Evolutionary conservation across 2,113 vertebrate species (phyloP).

Genomic region (Falcunculus frontatus): DNA sequence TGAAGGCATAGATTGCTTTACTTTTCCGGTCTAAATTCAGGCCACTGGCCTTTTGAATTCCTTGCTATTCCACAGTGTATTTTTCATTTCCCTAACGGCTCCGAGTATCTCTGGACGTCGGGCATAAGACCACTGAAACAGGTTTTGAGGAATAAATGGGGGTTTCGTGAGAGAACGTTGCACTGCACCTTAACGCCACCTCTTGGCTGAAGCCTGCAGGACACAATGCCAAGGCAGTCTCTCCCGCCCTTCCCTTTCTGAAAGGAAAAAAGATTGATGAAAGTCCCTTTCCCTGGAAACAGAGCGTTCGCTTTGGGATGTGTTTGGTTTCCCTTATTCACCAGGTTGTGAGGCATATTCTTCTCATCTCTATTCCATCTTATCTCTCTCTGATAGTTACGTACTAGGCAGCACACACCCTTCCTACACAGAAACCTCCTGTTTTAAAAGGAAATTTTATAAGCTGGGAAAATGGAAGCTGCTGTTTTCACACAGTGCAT

Average conservation of each 20-base stretch:
- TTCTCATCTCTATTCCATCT: not conserved
- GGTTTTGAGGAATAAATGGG: not conserved
- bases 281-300: not conserved
- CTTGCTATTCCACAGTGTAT: not conserved
- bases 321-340: not conserved
- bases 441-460: not conserved
- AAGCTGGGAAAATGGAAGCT: not conserved
- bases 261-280: not conserved
- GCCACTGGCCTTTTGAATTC: not conserved
- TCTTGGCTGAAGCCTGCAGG: conserved; percentile 55
- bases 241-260: not conserved
- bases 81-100: not conserved
- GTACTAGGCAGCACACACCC: not conserved
- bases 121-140: not conserved
- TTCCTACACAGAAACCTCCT: not conserved
- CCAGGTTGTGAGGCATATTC: not conserved
- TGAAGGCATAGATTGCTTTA: not conserved
- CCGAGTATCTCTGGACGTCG: not conserved
- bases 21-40: not conserved
- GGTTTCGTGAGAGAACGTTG: not conserved
- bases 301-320: not conserved
- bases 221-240: not conserved
- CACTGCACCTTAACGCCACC: conserved; percentile 57
- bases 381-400: not conserved
- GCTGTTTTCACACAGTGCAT: not conserved